A percentile compares a stretch with the other conserved stretches of the same genome.
Conservation (phyloP, 2,113 vertebrate species). For the Lanius collurio region DNA sequence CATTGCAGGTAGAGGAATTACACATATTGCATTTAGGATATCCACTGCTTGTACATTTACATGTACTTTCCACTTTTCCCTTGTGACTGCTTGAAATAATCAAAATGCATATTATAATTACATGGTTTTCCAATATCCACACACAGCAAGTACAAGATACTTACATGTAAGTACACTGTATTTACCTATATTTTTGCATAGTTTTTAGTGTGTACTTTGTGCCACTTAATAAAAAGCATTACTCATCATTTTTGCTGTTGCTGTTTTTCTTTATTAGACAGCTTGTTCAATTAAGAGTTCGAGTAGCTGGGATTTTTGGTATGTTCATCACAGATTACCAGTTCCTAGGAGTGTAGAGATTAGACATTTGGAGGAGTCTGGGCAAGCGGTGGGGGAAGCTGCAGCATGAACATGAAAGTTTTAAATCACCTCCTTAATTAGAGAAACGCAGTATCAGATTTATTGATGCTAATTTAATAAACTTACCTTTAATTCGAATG, state of each 20-base stretch:
- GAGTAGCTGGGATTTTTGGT: conserved; percentile 51
- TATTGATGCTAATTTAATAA: conserved; percentile 45
- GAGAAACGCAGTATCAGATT: conserved; percentile 54
- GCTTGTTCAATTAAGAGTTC: conserved; percentile 38
- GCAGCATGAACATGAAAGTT: conserved; percentile 23
- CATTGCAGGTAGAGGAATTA: conserved; percentile 65
- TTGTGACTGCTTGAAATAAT: conserved; percentile 72
- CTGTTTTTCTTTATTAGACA: conserved; percentile 13
- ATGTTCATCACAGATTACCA: conserved; percentile 60
- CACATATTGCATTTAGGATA: conserved; percentile 75
- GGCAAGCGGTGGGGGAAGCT: conserved; percentile 29
- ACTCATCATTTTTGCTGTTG: conserved; percentile 31
- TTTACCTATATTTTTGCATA: conserved; percentile 86
- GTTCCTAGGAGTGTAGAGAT: conserved; percentile 53
- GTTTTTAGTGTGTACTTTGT: conserved; percentile 86
- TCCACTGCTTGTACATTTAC: conserved; percentile 58
- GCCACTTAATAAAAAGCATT: conserved; percentile 86
- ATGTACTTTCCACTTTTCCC: conserved; percentile 55
- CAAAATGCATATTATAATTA: conserved; percentile 87
- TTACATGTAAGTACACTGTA: conserved; percentile 83
- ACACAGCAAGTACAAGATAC: conserved; percentile 84
- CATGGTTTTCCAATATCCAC: conserved; percentile 80
- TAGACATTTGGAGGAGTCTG: conserved; percentile 53
- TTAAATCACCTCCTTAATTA: conserved; percentile 64
- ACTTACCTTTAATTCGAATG: conserved; percentile 64